Evolutionary conservation across 2,797 vertebrate species (phyloP), one percentile per base, ranked within the genome.

Genomic region (Nothura maculosa): DNA sequence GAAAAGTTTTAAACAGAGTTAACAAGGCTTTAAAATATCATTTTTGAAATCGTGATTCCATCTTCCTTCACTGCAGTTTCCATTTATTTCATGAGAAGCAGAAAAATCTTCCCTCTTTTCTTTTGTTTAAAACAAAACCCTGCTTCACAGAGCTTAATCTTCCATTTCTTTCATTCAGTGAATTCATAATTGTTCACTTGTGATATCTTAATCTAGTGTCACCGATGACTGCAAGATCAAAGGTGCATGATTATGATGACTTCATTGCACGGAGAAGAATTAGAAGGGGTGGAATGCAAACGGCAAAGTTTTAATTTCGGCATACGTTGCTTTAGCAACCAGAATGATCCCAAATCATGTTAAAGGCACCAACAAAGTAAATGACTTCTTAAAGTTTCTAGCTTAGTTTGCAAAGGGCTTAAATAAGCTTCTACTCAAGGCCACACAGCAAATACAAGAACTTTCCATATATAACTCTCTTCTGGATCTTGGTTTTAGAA

Each of bases 201-300:
- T 92, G 90, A 89, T 95, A 94, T 77, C 87, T 92, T 96, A 95
- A 96, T 96, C 83, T 89, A 85, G 66, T 94, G 92, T 89, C 86
- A 95, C 85, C 96, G 91, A 95, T 89, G 92, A 96, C 80, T 96
- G 80, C 43, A 96, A 93, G 94, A 97, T 95, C 91, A 97, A 96
- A 97, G 93, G 87, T 93, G 86, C 50, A 47, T 73, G 95, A 95
- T 30, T 95, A 77, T 54, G 90, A 92, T 92, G 91, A 96, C 88
- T 97, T 97, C 90, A 94, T 60, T 3, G 2, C 52, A 63, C n/a
- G 52, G 83, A 96, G 90, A 93, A 96, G 96, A 93, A 90, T 91
- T 77, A 91, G 80, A 93, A 96, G 60, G 40, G 25, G 87, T 90
- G 92, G 88, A 96, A 96, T 93, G 77, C 57, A 84, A 89, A 95